Percentiles rank a stretch among this genome's conserved stretches.
Conservation (phyloP, 2,113 vertebrate genomes). For the Fulmarus glacialis region DNA sequence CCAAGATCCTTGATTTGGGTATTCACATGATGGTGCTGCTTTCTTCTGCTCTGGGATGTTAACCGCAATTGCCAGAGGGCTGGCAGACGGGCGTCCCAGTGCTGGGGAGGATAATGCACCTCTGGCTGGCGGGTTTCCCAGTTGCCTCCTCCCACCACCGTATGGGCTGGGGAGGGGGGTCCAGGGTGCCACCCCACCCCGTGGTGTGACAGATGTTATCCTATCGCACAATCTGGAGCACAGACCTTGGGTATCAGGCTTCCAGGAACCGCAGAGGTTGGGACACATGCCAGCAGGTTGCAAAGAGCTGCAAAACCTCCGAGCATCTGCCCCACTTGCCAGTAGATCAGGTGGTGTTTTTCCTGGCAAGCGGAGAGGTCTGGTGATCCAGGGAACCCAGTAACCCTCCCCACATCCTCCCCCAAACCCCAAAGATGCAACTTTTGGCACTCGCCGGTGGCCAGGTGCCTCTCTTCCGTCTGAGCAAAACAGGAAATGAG, state of each 20-base stretch:
- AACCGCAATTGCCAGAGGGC: rapidly evolving
- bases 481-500: conserved; percentile 15
- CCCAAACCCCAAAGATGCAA: not conserved
- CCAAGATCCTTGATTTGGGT: not conserved
- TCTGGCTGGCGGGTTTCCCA: not conserved
- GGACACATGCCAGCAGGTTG: not conserved
- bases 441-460: not conserved
- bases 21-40: not conserved
- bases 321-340: not conserved
- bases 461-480: not conserved
- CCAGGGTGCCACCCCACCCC: not conserved
- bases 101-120: not conserved
- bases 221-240: not conserved
- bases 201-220: not conserved
- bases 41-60: not conserved
- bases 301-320: not conserved
- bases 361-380: not conserved
- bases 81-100: rapidly evolving
- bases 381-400: not conserved
- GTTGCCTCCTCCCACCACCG: rapidly evolving
- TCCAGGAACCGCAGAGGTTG: not conserved
- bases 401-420: not conserved
- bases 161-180: not conserved
- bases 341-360: not conserved
- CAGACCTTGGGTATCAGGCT: not conserved